A percentile compares a stretch with the other conserved stretches of the same genome.
Conservation (phyloP, 2,888 invertebrate genomes). For the Thereva nobilitata region DNA sequence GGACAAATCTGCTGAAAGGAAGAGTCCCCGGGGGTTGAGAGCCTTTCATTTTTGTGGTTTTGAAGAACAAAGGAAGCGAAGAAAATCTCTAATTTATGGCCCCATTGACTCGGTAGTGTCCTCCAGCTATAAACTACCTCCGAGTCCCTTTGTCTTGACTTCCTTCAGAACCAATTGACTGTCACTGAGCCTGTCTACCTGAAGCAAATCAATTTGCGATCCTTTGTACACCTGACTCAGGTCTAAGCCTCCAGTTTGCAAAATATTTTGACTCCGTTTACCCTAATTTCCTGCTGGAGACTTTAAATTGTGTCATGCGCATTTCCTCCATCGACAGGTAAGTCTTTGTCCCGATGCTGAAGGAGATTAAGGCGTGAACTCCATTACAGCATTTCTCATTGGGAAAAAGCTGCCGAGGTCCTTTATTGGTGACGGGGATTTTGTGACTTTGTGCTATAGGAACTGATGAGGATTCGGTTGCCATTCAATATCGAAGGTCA, state of each 20-base stretch:
- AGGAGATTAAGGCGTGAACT: slow-evolving; percentile 29
- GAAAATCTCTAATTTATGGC: slow-evolving; percentile 34
- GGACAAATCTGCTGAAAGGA: slow-evolving; percentile 2
- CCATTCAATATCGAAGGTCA: neutral
- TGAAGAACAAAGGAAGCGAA: slow-evolving; percentile 31
- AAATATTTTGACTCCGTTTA: slow-evolving; percentile 34
- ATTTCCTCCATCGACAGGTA: slow-evolving; percentile 27
- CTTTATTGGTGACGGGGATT: neutral
- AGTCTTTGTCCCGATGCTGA: slow-evolving; percentile 9
- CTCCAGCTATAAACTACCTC: slow-evolving; percentile 28
- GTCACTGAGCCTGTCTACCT: slow-evolving; percentile 7
- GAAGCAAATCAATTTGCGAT: slow-evolving; percentile 23
- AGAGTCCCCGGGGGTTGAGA: slow-evolving; percentile 22
- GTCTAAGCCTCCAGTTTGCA: slow-evolving; percentile 31
- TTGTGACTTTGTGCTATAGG: too few species aligned
- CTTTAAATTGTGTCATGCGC: slow-evolving; percentile 37
- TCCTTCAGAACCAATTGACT: slow-evolving; percentile 19
- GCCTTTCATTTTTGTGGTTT: slow-evolving; percentile 34
- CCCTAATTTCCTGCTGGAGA: slow-evolving; percentile 32
- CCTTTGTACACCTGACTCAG: slow-evolving; percentile 18
- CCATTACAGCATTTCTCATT: slow-evolving; percentile 17
- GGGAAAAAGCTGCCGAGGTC: neutral
- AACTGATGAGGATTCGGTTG: neutral
- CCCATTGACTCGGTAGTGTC: slow-evolving; percentile 6
- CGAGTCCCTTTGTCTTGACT: slow-evolving; percentile 17